phyloP scores from a whole-genome alignment of 2,113 vertebrate genomes.

The Alligator sinensis region DNA sequence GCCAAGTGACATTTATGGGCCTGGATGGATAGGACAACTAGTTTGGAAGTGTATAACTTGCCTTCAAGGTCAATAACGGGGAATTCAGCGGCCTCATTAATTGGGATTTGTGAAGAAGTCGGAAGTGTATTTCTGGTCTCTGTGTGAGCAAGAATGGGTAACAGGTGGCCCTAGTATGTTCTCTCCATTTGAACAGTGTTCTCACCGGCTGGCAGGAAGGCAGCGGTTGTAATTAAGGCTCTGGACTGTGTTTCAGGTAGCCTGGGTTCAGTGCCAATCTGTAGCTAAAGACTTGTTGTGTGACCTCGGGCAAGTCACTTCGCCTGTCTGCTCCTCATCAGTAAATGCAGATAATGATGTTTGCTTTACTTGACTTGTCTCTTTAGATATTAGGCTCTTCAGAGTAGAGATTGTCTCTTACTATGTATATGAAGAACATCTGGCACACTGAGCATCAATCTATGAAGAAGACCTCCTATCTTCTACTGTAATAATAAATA shows the following conservation, averaged over 20 bases:
- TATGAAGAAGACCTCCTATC: background rate
- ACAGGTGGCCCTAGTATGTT: background rate
- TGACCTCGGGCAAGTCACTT: background rate
- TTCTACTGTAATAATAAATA: background rate
- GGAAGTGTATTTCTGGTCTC: background rate
- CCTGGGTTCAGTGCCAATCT: background rate
- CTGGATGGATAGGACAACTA: background rate
- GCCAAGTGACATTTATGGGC: background rate
- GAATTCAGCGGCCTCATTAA: background rate
- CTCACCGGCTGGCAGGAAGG: background rate
- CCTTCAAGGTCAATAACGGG: background rate
- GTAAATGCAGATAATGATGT: background rate
- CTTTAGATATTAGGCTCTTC: background rate
- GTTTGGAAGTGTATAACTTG: background rate
- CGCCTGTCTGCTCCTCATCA: rapidly evolving
- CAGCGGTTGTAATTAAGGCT: background rate
- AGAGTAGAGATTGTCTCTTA: background rate
- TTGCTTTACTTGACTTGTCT: background rate
- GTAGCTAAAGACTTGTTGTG: background rate
- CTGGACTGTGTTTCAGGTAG: rapidly evolving
- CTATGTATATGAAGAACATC: background rate
- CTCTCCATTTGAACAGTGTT: background rate
- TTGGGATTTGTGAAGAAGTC: rapidly evolving
- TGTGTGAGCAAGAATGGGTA: no score
- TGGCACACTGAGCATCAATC: background rate